A percentile compares a stretch with the other conserved stretches of the same genome.
These are phyloP conservation scores for Drosophila suboccidentalis DNA, from an alignment of 2,888 invertebrate species.

Conservation along the genomic window DNA sequence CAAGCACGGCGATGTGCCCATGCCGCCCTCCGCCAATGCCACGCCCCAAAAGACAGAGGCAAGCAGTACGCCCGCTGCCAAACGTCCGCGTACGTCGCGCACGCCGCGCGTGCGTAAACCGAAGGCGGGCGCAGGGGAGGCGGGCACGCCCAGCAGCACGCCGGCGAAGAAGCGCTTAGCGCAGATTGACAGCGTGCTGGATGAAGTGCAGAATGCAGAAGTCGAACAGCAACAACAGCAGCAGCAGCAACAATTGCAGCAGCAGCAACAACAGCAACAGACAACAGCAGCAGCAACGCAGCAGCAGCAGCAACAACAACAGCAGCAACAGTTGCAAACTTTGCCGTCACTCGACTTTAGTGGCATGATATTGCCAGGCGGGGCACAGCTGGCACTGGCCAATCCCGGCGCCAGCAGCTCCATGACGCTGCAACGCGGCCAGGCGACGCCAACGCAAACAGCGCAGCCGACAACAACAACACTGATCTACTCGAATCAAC, in stretches of 20 bases:
- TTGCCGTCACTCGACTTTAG: conserved; percentile 83
- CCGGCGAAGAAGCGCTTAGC: conserved; percentile 81
- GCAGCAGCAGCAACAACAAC: conserved; percentile 51
- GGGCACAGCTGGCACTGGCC: conserved; percentile 83
- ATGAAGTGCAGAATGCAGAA: conserved; percentile 81
- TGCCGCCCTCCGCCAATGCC: conserved; percentile 61
- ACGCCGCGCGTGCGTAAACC: conserved; percentile 76
- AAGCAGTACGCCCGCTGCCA: conserved; percentile 60
- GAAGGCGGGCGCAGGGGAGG: conserved; percentile 54
- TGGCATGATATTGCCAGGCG: conserved; percentile 84
- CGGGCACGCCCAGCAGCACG: conserved; percentile 45
- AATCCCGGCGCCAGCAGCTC: conserved; percentile 82
- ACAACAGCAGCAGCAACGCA: conserved; percentile 54
- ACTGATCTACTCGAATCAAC: conserved; percentile 84
- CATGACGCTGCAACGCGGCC: conserved; percentile 66
- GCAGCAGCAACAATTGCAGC: conserved; percentile 56
- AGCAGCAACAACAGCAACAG: conserved; percentile 47
- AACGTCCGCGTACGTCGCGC: conserved; percentile 70
- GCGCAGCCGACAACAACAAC: conserved; percentile 72
- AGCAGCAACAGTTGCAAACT: conserved; percentile 68
- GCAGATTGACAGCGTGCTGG: conserved; percentile 82
- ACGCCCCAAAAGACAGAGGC: conserved; percentile 62
- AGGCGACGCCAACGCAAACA: conserved; percentile 56
- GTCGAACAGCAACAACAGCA: conserved; percentile 54
- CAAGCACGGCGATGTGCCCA: conserved; percentile 81